Conservation (phyloP, 2,797 vertebrate genomes). For the Hydrolagus colliei region DNA sequence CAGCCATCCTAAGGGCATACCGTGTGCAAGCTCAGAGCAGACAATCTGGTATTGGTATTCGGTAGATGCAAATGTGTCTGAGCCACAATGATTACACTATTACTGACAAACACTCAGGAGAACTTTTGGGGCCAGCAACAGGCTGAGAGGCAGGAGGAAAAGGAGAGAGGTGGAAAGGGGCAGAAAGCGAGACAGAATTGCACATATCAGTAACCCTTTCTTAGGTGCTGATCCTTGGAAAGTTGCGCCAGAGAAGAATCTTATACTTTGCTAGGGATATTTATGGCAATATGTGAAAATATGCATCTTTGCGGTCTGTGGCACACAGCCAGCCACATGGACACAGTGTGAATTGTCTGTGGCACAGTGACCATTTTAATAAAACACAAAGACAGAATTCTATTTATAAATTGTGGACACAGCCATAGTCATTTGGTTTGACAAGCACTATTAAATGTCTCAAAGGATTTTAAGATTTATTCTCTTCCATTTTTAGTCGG, state of each 20-base stretch:
- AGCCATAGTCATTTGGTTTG: background rate
- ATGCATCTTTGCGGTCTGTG: background rate
- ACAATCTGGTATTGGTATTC: too few relatives aligned
- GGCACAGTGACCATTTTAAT: constrained; percentile 7
- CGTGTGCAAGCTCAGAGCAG: background rate
- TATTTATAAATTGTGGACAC: background rate
- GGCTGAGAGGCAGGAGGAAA: background rate
- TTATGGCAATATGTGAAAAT: background rate
- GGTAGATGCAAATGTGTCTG: background rate
- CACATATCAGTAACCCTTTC: background rate
- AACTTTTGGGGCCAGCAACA: background rate
- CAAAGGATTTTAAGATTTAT: background rate
- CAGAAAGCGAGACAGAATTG: background rate
- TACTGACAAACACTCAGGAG: background rate
- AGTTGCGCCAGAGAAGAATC: background rate
- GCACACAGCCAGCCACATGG: background rate
- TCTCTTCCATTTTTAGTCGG: background rate
- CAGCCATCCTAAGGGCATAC: background rate
- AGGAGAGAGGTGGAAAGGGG: too few relatives aligned
- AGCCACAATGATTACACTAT: background rate
- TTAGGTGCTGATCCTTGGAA: background rate
- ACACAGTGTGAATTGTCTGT: background rate
- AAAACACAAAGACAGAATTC: constrained; percentile 3
- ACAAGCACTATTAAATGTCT: constrained; percentile 3
- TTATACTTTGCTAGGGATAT: background rate